phyloP scores from a whole-genome alignment of 2,113 vertebrate species.

The Centropus unirufus region DNA sequence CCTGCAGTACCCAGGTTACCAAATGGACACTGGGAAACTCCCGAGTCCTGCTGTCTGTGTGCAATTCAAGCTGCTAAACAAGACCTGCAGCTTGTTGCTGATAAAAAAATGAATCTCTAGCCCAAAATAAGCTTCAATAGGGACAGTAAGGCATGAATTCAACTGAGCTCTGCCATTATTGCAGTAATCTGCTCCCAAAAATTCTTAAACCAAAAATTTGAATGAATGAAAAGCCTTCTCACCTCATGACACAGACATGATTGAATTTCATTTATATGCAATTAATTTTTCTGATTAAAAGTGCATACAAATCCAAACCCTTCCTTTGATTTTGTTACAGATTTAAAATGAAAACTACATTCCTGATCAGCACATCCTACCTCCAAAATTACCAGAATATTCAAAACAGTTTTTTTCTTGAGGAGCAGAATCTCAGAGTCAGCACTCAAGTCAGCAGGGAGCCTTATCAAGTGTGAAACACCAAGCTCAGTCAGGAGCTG shows the following conservation, averaged over 20 bases:
- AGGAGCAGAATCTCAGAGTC: not conserved
- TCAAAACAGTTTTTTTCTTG: not conserved
- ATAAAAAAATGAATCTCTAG: not conserved
- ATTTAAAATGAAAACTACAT: not conserved
- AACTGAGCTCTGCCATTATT: not conserved
- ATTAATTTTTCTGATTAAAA: fast-evolving
- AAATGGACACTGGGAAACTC: fast-evolving
- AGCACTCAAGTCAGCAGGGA: not conserved
- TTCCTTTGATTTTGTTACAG: fast-evolving
- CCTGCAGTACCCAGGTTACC: not conserved
- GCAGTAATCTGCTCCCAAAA: not conserved
- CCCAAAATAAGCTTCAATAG: not conserved
- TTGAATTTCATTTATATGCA: not conserved
- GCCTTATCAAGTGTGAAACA: not conserved
- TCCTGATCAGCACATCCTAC: not conserved
- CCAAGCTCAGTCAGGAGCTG: not conserved
- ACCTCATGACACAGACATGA: not conserved
- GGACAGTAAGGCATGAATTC: fast-evolving
- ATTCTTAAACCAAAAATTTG: fast-evolving
- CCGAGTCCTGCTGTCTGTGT: not conserved
- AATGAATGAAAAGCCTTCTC: not conserved
- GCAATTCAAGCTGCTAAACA: not conserved
- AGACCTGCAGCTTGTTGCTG: fast-evolving
- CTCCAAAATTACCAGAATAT: not conserved
- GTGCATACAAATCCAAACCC: fast-evolving